Base-by-base conservation (phyloP, 1,140 invertebrate species). In the Drosophila sturtevanti region DNA sequence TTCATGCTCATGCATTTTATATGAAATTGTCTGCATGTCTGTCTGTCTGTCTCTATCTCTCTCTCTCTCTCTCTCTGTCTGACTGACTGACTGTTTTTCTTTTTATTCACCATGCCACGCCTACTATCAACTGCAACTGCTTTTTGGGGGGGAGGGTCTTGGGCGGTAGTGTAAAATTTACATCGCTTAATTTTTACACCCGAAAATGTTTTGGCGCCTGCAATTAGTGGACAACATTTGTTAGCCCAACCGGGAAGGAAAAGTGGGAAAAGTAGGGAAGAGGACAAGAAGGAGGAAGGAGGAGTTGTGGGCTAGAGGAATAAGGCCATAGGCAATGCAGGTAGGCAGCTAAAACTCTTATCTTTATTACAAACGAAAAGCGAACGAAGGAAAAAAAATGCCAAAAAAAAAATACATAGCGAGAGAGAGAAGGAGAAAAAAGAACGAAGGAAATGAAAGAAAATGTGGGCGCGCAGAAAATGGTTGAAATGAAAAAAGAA, bases 1-100 rank as follows among this genome's bases (percentile, higher is more conserved):
- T 89, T 89, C 80, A 78, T 89, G 84, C 84, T 89, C 84, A 89
- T 89, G 84, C 84, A 89, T 89, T 89, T 89, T 89, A 84, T 89
- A 89, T 89, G 84, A 89, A 89, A 89, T 84, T 87, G 84, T 89
- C 82, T 89, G 82, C 84, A 77, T 82, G 82, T 87, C 81, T 86
- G 67, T 70, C 68, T 71, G 59, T 66, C 74, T 77, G 60, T 77
- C 76, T 61, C 77, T 56, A 61, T 77, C 54, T 68, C 54, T 73
- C 51, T 71, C 68, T 69, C 74, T 56, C 38, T 59, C 58, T 41
- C 41, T 16, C 35, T 51, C 14, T n/a, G n/a, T 31, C 35, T 24
- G 18, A 11, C 56, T n/a, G 35, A 48, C 62, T 63, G n/a, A 18
- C 4, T 37, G 11, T 16, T 35, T 55, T 68, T 72, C 55, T 72